Evolutionary conservation across 2,797 vertebrate species (phyloP).

Genomic region (Coracias cyanogaster): DNA sequence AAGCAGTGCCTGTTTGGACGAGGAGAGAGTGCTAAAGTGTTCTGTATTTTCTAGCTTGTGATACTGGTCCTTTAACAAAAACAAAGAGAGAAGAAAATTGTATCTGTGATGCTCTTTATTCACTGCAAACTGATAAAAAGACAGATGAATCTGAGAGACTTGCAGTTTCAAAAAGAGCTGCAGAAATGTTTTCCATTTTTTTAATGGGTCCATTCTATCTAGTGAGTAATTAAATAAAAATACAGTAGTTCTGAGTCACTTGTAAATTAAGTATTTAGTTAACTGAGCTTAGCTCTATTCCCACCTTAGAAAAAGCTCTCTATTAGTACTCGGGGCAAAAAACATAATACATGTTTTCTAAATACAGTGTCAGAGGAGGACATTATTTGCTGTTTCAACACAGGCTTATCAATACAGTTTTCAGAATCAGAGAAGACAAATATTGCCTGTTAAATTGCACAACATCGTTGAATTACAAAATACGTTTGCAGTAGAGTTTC

Average conservation of each 20-base stretch:
- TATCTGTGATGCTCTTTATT: slow-evolving; percentile 13
- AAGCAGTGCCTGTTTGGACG: slow-evolving; percentile 16
- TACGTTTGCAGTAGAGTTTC: background rate
- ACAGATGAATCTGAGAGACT: background rate
- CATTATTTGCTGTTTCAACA: background rate
- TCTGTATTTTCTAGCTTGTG: background rate
- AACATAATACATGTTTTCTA: background rate
- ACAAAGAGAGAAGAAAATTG: background rate
- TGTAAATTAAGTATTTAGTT: background rate
- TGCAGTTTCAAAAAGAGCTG: slow-evolving; percentile 1
- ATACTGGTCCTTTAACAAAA: slow-evolving; percentile 11
- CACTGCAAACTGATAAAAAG: background rate
- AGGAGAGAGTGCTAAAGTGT: background rate
- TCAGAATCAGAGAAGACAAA: background rate
- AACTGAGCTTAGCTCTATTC: background rate
- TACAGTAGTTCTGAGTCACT: background rate
- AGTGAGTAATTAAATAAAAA: background rate
- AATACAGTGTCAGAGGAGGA: background rate
- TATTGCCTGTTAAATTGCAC: background rate
- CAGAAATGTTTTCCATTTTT: slow-evolving; percentile 8
- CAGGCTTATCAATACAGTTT: background rate
- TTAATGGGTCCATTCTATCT: slow-evolving; percentile 24
- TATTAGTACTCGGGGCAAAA: background rate
- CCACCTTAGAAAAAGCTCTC: background rate
- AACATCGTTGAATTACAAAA: background rate